phyloP scores from a whole-genome alignment of 2,113 vertebrate genomes.

The Platycercus adscitus region DNA sequence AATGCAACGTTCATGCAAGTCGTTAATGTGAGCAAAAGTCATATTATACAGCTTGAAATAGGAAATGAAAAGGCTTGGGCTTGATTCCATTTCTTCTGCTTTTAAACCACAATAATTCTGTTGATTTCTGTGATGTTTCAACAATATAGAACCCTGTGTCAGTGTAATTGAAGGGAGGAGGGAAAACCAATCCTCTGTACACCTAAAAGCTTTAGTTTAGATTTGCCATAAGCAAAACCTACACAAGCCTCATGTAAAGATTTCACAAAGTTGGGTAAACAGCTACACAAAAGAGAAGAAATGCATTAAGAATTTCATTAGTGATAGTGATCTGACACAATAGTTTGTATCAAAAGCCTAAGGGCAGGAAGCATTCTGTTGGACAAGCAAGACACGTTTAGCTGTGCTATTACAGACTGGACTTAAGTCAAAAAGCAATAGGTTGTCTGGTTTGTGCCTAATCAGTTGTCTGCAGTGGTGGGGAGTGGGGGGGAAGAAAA shows the following conservation, averaged over 20 bases:
- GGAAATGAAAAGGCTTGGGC: background rate
- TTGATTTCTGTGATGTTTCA: background rate
- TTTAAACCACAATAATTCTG: background rate
- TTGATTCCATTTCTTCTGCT: background rate
- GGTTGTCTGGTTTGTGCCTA: background rate
- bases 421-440: background rate
- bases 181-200: background rate
- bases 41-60: background rate
- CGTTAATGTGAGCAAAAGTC: background rate
- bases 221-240: background rate
- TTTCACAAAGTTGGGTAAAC: background rate
- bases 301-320: background rate
- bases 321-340: background rate
- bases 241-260: background rate
- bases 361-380: background rate
- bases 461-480: background rate
- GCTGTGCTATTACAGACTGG: background rate
- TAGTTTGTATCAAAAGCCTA: conserved; percentile 4
- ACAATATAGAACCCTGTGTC: background rate
- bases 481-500: background rate
- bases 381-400: background rate
- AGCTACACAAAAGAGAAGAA: background rate
- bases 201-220: background rate
- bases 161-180: background rate
- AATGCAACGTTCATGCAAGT: accelerated